Percentiles rank a stretch among this genome's conserved stretches.
phyloP scores from a whole-genome alignment of 1,140 invertebrate genomes.

The Orussus abietinus region DNA sequence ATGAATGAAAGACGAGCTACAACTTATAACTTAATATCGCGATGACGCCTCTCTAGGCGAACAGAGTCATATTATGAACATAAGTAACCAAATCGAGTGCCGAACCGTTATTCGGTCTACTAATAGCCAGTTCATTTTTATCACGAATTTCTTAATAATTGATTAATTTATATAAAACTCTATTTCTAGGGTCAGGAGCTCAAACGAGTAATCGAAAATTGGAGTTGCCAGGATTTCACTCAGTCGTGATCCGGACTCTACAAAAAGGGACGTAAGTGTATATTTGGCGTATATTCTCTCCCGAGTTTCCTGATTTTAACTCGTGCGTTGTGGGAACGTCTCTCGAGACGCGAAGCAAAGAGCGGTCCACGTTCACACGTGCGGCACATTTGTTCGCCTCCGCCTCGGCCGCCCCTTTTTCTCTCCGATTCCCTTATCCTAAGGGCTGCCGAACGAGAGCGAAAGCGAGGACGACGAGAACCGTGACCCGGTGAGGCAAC shows the following conservation, averaged over 20 bases:
- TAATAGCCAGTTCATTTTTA: too few relatives aligned
- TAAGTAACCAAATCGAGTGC: too few relatives aligned
- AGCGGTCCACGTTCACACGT: slow-evolving; percentile 22
- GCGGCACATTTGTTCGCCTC: slow-evolving; percentile 25
- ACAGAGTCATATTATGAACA: too few relatives aligned
- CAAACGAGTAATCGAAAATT: neutral
- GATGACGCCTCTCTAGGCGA: too few relatives aligned
- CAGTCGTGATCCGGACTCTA: neutral
- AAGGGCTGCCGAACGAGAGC: neutral
- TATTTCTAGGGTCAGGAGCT: neutral
- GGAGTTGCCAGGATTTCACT: neutral
- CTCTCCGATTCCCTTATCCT: neutral
- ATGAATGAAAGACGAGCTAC: too few relatives aligned
- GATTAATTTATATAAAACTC: too few relatives aligned
- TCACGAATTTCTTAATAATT: too few relatives aligned
- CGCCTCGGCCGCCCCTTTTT: neutral
- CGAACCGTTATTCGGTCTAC: too few relatives aligned
- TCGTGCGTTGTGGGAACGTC: neutral
- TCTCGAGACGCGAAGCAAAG: too few relatives aligned
- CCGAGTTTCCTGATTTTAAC: neutral
- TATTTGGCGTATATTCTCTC: neutral
- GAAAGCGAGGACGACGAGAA: neutral
- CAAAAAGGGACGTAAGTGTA: neutral
- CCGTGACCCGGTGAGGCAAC: neutral
- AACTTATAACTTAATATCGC: too few relatives aligned